Conservation (phyloP, 2,888 invertebrate genomes). For the Drosophila pseudotakahashii region DNA sequence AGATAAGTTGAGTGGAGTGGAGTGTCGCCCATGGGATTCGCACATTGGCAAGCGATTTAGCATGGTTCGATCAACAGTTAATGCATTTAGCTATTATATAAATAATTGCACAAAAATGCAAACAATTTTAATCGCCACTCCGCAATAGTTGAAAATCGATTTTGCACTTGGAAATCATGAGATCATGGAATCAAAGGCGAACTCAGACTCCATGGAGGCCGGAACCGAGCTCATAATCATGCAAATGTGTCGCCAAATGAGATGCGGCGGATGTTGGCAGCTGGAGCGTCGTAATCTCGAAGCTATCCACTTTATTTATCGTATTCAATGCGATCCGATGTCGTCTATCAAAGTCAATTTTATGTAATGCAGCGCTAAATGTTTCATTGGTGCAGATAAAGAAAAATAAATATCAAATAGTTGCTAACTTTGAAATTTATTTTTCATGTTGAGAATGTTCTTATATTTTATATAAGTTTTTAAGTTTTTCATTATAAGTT, state of each 20-base stretch:
- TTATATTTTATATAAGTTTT: too few species aligned
- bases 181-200: not conserved
- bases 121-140: conserved; percentile 17
- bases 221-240: conserved; percentile 71
- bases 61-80: conserved; percentile 35
- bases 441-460: too few species aligned
- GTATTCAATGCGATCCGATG: conserved; percentile 2
- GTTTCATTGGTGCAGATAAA: conserved; percentile 7
- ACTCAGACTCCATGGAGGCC: conserved; percentile 32
- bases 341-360: conserved; percentile 46
- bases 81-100: conserved; percentile 48
- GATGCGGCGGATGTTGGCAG: conserved; percentile 57
- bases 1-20: not conserved
- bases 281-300: conserved; percentile 20
- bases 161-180: conserved; percentile 13
- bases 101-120: conserved; percentile 47
- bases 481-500: too few species aligned
- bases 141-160: conserved; percentile 9
- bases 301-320: conserved; percentile 10
- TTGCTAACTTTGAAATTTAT: not conserved
- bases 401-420: not conserved
- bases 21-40: not conserved
- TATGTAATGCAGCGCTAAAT: conserved; percentile 37
- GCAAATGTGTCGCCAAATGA: conserved; percentile 66
- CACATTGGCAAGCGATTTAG: conserved; percentile 3